Evolutionary conservation across 2,888 invertebrate species (phyloP), one percentile per base, ranked within the genome.

Genomic region (Drosophila rubida): DNA sequence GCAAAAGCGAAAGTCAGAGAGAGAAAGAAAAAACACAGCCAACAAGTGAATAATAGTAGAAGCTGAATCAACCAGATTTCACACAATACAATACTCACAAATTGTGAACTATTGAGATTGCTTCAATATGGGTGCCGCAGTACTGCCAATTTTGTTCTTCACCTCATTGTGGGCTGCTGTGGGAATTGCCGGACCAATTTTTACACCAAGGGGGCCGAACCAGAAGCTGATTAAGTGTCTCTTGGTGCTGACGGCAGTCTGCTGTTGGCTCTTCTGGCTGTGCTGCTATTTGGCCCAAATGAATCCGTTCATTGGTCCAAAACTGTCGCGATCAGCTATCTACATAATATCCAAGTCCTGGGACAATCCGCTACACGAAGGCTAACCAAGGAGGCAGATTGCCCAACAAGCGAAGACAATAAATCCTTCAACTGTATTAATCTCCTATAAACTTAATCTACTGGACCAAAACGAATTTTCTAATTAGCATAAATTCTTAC

Each of bases 251-350:
- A 97, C 97, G 53, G 97, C 96, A 37, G 95, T 95, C 51, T 95
- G 96, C 32, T 97, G 97, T 91, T 97, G 97, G 96, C 93, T 97
- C 65, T 97, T 97, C 92, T 97, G 97, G 97, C 92, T 97, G 79
- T 97, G 97, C 89, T 97, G 97, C 79, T 97, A 97, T 90, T 95
- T 97, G 95, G 95, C 96, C 4, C 97, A 97, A 92, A 97, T 97
- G 97, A 97, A 97, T 92, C 97, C 97, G 0, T 93, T 97, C 55
- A 95, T 97, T 74, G 97, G 97, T 25, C 97, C 97, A 53, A 95
- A 95, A 93, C 93, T 97, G 4, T 93, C 93, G 79, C 94, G 94
- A 78, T 93, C 94, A 41, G 95, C 95, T 0, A 93, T 97, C 59
- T 93, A 96, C 71, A 94, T 97, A 90, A 96, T 97, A 92, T 94